Evolutionary conservation across 2,113 vertebrate species (phyloP), one percentile per base, ranked within the genome.

Genomic region (Podiceps cristatus): DNA sequence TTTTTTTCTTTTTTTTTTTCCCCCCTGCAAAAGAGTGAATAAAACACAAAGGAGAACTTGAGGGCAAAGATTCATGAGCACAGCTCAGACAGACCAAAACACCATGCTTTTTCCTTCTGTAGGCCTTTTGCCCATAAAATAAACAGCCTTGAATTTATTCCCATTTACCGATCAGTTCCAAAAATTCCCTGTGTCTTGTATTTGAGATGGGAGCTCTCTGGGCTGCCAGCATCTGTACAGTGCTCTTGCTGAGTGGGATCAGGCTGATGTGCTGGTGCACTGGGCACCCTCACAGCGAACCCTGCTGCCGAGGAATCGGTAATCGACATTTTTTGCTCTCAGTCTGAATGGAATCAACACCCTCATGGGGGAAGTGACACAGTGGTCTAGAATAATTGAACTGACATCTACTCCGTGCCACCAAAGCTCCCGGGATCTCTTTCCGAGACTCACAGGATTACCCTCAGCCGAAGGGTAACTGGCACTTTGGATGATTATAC

Each of bases 401-500:
- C 19, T 64, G 44, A n/a, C 75, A 52, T 40, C 18, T 22, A 3
- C 60, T 49, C 11, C 0, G 4, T 44, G 66, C 10, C 56, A 58
- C 50, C 45, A 25, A 27, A 49, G 47, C n/a, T 31, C 13, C n/a
- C 2, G 19, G 23, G 37, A 3, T 16, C 22, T 24, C 13, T 23
- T 22, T 24, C 18, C 24, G 60, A 45, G 45, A 1, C 47, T 17
- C 33, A 2, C 23, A 16, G 58, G 73, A 3, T 3, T 9, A 4
- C n/a, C 13, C 56, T 50, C 47, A 16, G 73, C 28, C 3, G 1
- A 5, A n/a, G 42, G 29, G 25, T 8, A 19, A 6, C 13, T 24
- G 20, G 23, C 10, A 7, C 0, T 0, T 3, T 8, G 64, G 80
- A 1, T 29, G 68, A 5, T 9, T 15, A 4, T 1, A 7, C 20